Evolutionary conservation across 1,140 invertebrate species (phyloP).

Genomic region (Trichonephila inaurata): DNA sequence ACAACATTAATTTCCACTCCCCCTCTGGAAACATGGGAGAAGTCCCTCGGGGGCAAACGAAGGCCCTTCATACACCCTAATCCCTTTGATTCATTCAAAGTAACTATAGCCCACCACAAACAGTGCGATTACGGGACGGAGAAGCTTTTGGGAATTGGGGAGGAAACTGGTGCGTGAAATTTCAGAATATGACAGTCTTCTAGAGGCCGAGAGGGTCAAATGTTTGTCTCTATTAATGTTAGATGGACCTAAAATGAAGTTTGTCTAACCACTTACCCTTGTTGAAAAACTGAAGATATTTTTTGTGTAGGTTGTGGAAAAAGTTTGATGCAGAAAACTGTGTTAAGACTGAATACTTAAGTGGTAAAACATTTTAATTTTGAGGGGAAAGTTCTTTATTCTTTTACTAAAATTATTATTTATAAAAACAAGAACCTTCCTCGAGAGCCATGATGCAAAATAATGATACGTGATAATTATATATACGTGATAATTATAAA

Average conservation of each 20-base stretch:
- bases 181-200: constrained; percentile 30
- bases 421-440: no score
- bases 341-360: no score
- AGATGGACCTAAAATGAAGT: constrained; percentile 24
- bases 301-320: neutral
- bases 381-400: no score
- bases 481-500: no score
- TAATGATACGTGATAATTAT: no score
- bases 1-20: constrained; percentile 73
- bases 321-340: no score
- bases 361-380: no score
- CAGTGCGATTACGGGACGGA: constrained; percentile 53
- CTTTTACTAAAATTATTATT: no score
- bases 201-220: constrained; percentile 9
- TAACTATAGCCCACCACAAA: constrained; percentile 71
- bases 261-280: neutral
- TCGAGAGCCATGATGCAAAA: no score
- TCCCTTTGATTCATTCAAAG: constrained; percentile 71
- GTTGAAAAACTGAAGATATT: neutral
- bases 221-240: constrained; percentile 30
- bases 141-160: constrained; percentile 43
- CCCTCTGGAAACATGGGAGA: constrained; percentile 43
- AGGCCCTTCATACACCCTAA: constrained; percentile 41
- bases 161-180: constrained; percentile 43
- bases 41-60: constrained; percentile 50